phyloP scores from a whole-genome alignment of 2,113 vertebrate genomes.

The Lota lota region DNA sequence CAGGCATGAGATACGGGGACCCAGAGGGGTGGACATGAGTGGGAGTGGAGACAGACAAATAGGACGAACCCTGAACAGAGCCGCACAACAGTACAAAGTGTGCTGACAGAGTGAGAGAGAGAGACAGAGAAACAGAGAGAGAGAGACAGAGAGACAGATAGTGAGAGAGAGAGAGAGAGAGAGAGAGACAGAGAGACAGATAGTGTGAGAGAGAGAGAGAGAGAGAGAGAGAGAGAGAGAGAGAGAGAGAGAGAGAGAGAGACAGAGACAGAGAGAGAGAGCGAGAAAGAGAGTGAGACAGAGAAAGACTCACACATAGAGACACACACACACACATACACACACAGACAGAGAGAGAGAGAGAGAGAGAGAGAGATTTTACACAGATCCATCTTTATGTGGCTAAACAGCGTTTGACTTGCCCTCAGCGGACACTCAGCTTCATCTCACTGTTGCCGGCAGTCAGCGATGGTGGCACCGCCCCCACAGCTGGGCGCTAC shows the following conservation, averaged over 20 bases:
- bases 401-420: conserved; percentile 37
- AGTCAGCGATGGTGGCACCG: too few species aligned
- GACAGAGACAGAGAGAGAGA: not conserved
- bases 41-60: too few species aligned
- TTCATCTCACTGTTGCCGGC: not conserved
- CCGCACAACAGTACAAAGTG: too few species aligned
- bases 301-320: conserved; percentile 21
- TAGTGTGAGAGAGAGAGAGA: not conserved
- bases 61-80: not conserved
- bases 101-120: not conserved
- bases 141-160: not conserved
- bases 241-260: not conserved
- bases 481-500: conserved; percentile 17
- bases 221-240: not conserved
- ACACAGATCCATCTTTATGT: conserved; percentile 46
- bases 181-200: not conserved
- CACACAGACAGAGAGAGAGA: not conserved
- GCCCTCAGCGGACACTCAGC: conserved; percentile 26
- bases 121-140: not conserved
- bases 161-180: not conserved
- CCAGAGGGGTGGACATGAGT: too few species aligned
- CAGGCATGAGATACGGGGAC: too few species aligned
- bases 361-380: not conserved
- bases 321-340: too few species aligned
- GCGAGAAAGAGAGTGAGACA: not conserved